Conservation (phyloP, 2,888 invertebrate species). For the Therioaphis trifolii region DNA sequence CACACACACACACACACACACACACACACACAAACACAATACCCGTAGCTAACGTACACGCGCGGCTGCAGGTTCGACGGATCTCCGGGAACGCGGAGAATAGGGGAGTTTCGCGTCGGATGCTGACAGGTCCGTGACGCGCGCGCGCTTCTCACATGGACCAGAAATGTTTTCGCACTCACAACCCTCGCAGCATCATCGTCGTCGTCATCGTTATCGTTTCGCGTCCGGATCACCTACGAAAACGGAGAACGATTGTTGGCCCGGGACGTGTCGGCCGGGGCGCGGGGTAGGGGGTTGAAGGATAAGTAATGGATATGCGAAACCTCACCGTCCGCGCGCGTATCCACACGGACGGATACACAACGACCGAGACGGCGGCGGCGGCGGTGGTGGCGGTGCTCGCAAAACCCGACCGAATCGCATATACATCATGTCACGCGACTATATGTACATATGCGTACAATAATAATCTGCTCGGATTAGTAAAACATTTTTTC, state of each 20-base stretch:
- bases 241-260: not conserved
- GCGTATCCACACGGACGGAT: not conserved
- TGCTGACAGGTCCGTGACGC: slow-evolving; percentile 47
- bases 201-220: not conserved
- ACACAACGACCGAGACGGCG: not conserved
- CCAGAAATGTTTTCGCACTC: slow-evolving; percentile 19
- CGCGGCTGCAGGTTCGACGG: slow-evolving; percentile 28
- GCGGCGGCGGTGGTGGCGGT: too few relatives aligned
- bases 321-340: not conserved
- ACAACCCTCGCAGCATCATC: not conserved
- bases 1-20: too few relatives aligned
- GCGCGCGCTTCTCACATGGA: not conserved
- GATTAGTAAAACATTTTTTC: slow-evolving; percentile 60
- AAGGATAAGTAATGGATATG: slow-evolving; percentile 50
- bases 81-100: not conserved
- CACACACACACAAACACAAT: not conserved
- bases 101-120: slow-evolving; percentile 1
- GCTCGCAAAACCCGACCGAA: slow-evolving; percentile 17
- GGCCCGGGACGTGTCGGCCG: not conserved
- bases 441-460: not conserved
- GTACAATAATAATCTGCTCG: slow-evolving; percentile 36
- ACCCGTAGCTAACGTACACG: not conserved
- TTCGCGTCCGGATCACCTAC: not conserved
- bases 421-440: slow-evolving; percentile 4
- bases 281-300: not conserved